Conservation (phyloP, 2,113 vertebrate genomes). For the Mirounga angustirostris region DNA sequence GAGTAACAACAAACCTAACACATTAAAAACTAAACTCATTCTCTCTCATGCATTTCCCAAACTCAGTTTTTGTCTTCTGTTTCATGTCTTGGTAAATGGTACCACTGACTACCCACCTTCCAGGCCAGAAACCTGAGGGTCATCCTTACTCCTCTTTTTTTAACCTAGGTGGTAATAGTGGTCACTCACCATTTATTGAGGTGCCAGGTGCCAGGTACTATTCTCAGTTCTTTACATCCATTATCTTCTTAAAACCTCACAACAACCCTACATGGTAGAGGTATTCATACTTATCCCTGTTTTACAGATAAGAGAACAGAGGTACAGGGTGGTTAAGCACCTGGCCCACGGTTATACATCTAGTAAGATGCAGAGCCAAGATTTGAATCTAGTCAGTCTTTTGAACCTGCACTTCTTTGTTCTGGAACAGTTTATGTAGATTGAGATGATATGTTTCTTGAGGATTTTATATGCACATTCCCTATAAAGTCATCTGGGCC, state of each 20-base stretch:
- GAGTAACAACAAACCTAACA: not conserved
- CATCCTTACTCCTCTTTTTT: not conserved
- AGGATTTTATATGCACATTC: not conserved
- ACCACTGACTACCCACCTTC: not conserved
- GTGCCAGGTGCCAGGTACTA: not conserved
- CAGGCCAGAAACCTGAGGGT: not conserved
- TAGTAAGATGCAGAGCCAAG: not conserved
- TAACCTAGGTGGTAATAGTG: not conserved
- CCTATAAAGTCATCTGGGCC: not conserved
- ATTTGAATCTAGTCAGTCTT: not conserved
- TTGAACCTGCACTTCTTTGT: slow-evolving; percentile 1
- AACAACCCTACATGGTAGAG: not conserved
- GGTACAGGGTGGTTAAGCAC: not conserved
- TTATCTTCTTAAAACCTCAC: not conserved
- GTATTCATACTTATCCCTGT: not conserved
- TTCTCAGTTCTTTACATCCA: not conserved
- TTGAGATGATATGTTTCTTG: not conserved
- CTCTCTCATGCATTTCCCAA: not conserved
- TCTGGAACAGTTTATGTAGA: not conserved
- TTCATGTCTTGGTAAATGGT: slow-evolving; percentile 3
- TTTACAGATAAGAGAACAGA: not conserved
- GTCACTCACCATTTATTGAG: not conserved
- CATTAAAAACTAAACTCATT: not conserved
- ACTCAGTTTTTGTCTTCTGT: slow-evolving; percentile 10
- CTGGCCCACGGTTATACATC: not conserved